phyloP scores from a whole-genome alignment of 2,888 invertebrate species.

The Eilema depressum region DNA sequence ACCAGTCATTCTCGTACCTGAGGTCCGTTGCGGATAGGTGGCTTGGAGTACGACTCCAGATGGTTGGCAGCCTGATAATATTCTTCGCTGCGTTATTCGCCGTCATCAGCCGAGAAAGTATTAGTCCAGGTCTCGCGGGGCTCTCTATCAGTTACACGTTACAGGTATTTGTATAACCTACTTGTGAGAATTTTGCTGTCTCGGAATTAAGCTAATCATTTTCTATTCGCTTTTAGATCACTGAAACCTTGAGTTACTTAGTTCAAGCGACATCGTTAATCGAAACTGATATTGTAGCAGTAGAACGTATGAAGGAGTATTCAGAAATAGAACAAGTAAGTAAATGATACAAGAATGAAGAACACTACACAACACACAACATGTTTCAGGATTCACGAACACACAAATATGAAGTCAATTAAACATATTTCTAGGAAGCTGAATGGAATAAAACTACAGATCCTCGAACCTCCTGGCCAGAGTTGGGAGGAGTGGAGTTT shows the following conservation, averaged over 20 bases:
- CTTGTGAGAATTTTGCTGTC: not conserved
- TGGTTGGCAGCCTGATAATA: conserved; percentile 98
- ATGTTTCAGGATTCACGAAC: not conserved
- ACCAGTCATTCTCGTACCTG: conserved; percentile 97
- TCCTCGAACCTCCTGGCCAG: conserved; percentile 93
- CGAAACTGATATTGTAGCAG: conserved; percentile 98
- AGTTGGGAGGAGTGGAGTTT: conserved; percentile 92
- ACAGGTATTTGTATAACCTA: conserved; percentile 85
- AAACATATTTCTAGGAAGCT: conserved; percentile 87
- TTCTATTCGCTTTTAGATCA: conserved; percentile 88
- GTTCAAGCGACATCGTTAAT: conserved; percentile 98
- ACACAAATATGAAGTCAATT: not conserved
- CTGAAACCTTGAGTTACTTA: conserved; percentile 98
- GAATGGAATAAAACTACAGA: conserved; percentile 90
- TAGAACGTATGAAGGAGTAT: conserved; percentile 98
- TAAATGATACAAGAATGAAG: not conserved
- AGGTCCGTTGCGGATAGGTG: conserved; percentile 97
- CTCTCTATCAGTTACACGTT: conserved; percentile 95
- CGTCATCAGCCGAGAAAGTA: conserved; percentile 91
- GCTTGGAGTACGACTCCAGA: conserved; percentile 97
- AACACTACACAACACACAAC: not conserved
- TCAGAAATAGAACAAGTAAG: conserved; percentile 91
- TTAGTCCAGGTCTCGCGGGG: conserved; percentile 93
- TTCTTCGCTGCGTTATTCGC: conserved; percentile 98
- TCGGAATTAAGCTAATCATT: not conserved